Evolutionary conservation across 2,113 vertebrate genomes (phyloP).

Genomic region (Lophochroa leadbeateri): DNA sequence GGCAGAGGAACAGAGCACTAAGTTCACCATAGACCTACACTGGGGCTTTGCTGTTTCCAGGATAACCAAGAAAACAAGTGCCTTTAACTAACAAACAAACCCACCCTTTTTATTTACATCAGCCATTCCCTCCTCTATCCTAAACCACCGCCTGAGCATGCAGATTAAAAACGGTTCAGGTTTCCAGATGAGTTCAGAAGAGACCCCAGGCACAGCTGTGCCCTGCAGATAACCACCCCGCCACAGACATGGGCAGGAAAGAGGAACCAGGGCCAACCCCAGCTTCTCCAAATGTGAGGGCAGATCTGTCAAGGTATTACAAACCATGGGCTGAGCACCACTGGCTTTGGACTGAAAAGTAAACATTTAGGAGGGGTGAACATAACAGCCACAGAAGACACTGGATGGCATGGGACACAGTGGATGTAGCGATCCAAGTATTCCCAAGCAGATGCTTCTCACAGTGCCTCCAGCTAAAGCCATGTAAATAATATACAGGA

Average conservation of each 20-base stretch:
- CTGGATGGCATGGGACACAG: neutral
- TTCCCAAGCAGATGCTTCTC: neutral
- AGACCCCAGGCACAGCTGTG: rapidly evolving
- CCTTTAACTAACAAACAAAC: neutral
- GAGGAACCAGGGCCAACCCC: neutral
- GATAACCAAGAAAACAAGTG: neutral
- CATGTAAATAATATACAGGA: neutral
- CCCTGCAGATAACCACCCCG: neutral
- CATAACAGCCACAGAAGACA: rapidly evolving
- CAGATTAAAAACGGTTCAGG: neutral
- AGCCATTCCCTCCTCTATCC: neutral
- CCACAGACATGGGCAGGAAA: neutral
- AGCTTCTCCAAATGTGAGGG: neutral
- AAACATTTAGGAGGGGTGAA: neutral
- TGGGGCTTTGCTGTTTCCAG: neutral
- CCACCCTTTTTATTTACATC: neutral
- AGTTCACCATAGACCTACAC: neutral
- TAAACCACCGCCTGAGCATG: rapidly evolving
- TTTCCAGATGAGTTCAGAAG: neutral
- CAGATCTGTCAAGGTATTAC: rapidly evolving
- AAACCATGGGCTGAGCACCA: rapidly evolving
- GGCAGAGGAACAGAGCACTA: neutral
- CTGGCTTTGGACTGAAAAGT: rapidly evolving
- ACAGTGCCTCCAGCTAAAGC: neutral
- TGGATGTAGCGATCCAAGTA: neutral